Base-by-base conservation (phyloP, 2,888 invertebrate species). In the Lasius platythorax region DNA sequence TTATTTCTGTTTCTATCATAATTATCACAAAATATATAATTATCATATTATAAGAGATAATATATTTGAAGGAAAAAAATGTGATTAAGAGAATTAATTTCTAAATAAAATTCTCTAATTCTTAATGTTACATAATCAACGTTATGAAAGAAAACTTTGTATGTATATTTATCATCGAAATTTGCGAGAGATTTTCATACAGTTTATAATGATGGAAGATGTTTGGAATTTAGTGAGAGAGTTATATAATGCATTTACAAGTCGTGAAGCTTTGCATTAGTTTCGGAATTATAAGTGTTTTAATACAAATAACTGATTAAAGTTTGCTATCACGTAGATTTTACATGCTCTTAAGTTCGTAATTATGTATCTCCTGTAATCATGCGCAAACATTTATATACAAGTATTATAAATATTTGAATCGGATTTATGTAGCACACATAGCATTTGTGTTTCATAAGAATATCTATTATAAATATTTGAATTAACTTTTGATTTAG, bases 241-340 rank as follows among this genome's bases (percentile, higher is more conserved):
- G 56, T 68, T 70, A 56, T 56, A 76, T 37, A 66, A 76, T 64
- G 64, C 64, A 50, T 18, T 76, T 30, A 12, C n/a, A 15, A 56
- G 30, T 68, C 78, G 68, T 68, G 67, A 67, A 30, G 30, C 30
- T 78, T 37, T 56, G 68, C 30, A 68, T 78, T 56, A 68, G 70
- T 37, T 37, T 37, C 37, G 5, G 37, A 37, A 37, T 37, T 37
- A 4, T 37, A 33, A 2, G 2, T 3, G 37, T 37, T 37, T 5
- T 37, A 33, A 33, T 33, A 33, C 5, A 37, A 37, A 33, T 33
- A 33, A 33, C 33, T 2, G 2, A 33, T 33, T 37, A 37, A 5
- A 37, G 37, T 37, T 37, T 37, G 37, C 37, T 5, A 5, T 37
- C 37, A 5, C 3, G 5, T 37, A 37, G 37, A 37, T 5, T 5